A percentile compares a stretch with the other conserved stretches of the same genome.
phyloP scores from a whole-genome alignment of 2,888 invertebrate genomes.

The Alentia gelatinosa region DNA sequence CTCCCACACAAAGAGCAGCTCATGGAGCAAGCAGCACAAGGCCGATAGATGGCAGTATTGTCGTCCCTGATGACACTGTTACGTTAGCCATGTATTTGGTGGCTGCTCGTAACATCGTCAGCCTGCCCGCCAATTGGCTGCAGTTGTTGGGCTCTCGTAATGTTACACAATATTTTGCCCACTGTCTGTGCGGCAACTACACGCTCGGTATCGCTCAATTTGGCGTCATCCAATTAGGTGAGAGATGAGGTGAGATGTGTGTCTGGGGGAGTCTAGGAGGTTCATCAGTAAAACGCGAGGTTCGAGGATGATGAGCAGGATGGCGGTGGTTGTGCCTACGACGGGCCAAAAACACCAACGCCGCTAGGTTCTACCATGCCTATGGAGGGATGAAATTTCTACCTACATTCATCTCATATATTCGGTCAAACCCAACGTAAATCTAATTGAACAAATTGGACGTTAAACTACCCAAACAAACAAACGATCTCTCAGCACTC shows the following conservation, averaged over 20 bases:
- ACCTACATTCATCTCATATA: too few species aligned
- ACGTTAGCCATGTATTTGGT: not conserved
- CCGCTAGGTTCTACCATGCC: too few species aligned
- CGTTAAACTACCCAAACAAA: too few species aligned
- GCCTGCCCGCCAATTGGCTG: not conserved
- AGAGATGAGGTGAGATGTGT: not conserved
- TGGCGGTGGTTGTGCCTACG: not conserved
- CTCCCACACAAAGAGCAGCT: too few species aligned
- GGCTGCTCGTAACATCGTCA: not conserved
- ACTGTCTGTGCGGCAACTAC: not conserved
- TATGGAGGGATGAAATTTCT: too few species aligned
- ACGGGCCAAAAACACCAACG: too few species aligned
- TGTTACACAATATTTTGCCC: not conserved
- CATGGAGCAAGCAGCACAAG: not conserved
- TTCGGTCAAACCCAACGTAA: too few species aligned
- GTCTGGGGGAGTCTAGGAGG: not conserved
- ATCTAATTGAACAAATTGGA: too few species aligned
- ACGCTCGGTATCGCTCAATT: slow-evolving; percentile 27
- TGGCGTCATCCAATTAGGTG: not conserved
- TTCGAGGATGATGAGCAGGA: not conserved
- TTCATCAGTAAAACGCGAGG: slow-evolving; percentile 1
- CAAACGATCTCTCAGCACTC: too few species aligned
- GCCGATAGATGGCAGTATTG: not conserved
- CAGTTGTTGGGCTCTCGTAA: not conserved
- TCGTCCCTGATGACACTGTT: not conserved